A percentile compares a stretch with the other conserved stretches of the same genome.
These are phyloP conservation scores for Philypnodon macrostomus DNA, from an alignment of 2,797 vertebrate genomes.

Conservation along the genomic window DNA sequence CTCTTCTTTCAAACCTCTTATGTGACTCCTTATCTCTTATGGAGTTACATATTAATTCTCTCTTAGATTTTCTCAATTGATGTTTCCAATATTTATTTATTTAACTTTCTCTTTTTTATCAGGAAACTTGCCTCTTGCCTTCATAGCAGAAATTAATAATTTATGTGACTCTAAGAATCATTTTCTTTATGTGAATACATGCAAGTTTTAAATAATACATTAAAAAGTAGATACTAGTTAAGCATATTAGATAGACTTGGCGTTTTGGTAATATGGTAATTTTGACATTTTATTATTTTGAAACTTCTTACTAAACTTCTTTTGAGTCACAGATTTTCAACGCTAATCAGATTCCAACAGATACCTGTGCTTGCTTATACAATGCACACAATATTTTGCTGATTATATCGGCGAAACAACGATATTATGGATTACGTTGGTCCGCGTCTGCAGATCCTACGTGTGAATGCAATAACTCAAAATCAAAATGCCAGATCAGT, in stretches of 20 bases:
- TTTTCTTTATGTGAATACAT: slow-evolving; percentile 18
- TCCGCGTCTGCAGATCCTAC: no score
- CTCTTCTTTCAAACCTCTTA: slow-evolving; percentile 35
- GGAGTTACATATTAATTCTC: slow-evolving; percentile 34
- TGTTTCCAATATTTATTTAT: slow-evolving; percentile 23
- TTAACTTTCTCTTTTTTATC: slow-evolving; percentile 48
- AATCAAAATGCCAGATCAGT: no score
- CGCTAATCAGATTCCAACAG: neutral
- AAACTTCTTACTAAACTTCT: no score
- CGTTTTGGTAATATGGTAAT: slow-evolving; percentile 30
- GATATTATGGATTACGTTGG: no score
- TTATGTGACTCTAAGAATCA: neutral
- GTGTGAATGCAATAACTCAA: no score
- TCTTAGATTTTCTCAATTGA: slow-evolving; percentile 19
- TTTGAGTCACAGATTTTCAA: no score
- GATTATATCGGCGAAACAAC: no score
- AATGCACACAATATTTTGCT: neutral
- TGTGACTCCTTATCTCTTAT: slow-evolving; percentile 52
- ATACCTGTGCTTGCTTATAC: neutral
- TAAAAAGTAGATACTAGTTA: slow-evolving; percentile 36
- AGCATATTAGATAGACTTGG: slow-evolving; percentile 15
- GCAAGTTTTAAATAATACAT: slow-evolving; percentile 33
- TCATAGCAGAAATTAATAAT: neutral
- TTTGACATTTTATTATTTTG: slow-evolving; percentile 35
- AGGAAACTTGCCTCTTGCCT: slow-evolving; percentile 71